Evolutionary conservation across 1,140 invertebrate species (phyloP), one percentile per base, ranked within the genome.

Genomic region (Lysiphlebus fabarum): DNA sequence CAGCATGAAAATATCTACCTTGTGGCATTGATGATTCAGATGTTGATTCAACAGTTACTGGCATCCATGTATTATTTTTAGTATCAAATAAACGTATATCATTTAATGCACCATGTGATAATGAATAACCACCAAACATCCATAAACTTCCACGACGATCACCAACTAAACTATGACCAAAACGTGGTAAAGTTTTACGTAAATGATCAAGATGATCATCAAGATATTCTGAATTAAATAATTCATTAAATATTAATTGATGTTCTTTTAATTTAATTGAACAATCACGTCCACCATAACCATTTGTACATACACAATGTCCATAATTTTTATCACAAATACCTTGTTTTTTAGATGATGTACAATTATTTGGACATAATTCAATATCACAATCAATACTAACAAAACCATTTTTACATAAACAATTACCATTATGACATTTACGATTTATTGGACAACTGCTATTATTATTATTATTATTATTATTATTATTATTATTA

Each of bases 51-150:
- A 93, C 88, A 0, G 90, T 93, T 0, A 93, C 87, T 70, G 90
- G 88, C 78, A 89, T 88, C 94, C 94, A 97, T 0, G 87, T 90
- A 51, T 87, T 89, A 57, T 90, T 92, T 69, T 87, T 88, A 0
- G 90, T 92, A 66, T 95, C 90, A 69, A 93, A 96, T 62, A 90
- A 82, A 70, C 92, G 82, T 14, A 96, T 91, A 74, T 96, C 95
- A 73, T 96, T 94, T 1, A 96, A 75, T 0, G 92, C 87, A 0
- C 93, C 93, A 66, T 92, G 85, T 12, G 90, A 89, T 4, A 95
- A 80, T 0, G 93, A 96, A 70, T 93, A 94, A 0, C 95, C 95
- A 0, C 93, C 95, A 79, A 96, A 97, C 83, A 97, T 88, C 90
- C 93, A 96, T 0, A 97, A 70, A 14, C 86, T 86, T 4, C 89